These are phyloP conservation scores for Anthophora plumipes DNA, from an alignment of 2,888 invertebrate genomes.

Conservation along the genomic window DNA sequence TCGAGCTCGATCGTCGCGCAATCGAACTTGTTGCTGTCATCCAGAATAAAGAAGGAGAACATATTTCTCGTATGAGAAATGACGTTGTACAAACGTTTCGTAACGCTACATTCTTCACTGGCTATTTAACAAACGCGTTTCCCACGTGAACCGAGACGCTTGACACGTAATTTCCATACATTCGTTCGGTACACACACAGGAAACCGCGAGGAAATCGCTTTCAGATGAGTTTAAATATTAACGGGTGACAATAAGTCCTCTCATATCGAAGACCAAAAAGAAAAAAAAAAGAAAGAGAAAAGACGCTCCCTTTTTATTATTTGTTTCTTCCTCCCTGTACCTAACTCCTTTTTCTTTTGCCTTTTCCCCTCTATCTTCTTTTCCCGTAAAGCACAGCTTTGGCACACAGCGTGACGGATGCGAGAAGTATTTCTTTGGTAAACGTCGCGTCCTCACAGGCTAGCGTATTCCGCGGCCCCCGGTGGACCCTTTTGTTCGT, in stretches of 20 bases:
- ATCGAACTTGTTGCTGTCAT: not conserved
- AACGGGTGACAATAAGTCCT: conserved; percentile 25
- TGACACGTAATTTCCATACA: conserved; percentile 14
- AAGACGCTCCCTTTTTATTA: conserved; percentile 7
- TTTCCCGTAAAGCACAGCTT: conserved; percentile 23
- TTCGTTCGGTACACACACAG: not conserved
- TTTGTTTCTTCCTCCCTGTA: not conserved
- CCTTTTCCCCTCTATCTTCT: not conserved
- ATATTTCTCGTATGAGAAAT: not conserved
- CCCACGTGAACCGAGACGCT: conserved; percentile 28
- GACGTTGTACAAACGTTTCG: conserved; percentile 34
- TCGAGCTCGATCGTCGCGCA: not conserved
- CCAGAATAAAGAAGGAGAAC: not conserved
- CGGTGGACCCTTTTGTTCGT: conserved; percentile 47
- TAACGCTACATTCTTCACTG: conserved; percentile 40
- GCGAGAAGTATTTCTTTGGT: conserved; percentile 54
- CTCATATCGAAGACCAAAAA: too few species aligned
- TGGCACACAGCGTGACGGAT: conserved; percentile 57
- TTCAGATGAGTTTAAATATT: conserved; percentile 43
- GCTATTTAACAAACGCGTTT: conserved; percentile 32
- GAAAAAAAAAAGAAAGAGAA: too few species aligned
- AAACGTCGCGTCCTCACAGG: conserved; percentile 40
- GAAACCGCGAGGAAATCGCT: conserved; percentile 12
- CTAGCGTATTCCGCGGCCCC: conserved; percentile 32
- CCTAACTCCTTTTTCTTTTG: not conserved